A percentile compares a stretch with the other conserved stretches of the same genome.
phyloP scores from a whole-genome alignment of 2,797 vertebrate genomes.

The Rachycentron canadum region DNA sequence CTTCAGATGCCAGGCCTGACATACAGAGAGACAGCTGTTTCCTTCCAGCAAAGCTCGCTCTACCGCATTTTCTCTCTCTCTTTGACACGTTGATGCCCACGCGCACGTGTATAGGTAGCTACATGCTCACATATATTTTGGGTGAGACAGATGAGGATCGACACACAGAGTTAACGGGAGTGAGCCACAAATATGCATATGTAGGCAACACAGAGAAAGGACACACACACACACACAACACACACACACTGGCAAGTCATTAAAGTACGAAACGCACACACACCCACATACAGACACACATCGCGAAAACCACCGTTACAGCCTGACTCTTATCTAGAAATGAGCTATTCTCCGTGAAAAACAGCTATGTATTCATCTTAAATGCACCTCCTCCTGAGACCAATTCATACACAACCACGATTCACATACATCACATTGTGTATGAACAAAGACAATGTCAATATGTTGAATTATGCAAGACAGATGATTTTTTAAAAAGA shows the following conservation, averaged over 20 bases:
- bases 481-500: conserved; percentile 34
- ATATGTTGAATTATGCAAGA: conserved; percentile 64
- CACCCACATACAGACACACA: background rate
- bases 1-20: conserved; percentile 65
- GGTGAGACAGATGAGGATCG: conserved; percentile 17
- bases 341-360: conserved; percentile 22
- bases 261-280: conserved; percentile 26
- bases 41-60: conserved; percentile 63
- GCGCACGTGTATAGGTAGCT: background rate
- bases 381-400: conserved; percentile 28
- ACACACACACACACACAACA: conserved; percentile 1
- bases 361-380: conserved; percentile 23
- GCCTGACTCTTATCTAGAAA: conserved; percentile 27
- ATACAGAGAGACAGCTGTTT: conserved; percentile 80
- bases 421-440: conserved; percentile 40
- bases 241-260: conserved; percentile 33
- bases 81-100: conserved; percentile 13
- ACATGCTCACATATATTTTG: conserved; percentile 5
- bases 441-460: conserved; percentile 43
- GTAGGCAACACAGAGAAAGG: conserved; percentile 18
- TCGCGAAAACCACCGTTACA: conserved; percentile 20
- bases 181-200: conserved; percentile 33
- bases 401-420: conserved; percentile 33
- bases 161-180: conserved; percentile 7
- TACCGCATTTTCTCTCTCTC: conserved; percentile 13